Conservation (phyloP, 2,113 vertebrate genomes). For the Chitala chitala region DNA sequence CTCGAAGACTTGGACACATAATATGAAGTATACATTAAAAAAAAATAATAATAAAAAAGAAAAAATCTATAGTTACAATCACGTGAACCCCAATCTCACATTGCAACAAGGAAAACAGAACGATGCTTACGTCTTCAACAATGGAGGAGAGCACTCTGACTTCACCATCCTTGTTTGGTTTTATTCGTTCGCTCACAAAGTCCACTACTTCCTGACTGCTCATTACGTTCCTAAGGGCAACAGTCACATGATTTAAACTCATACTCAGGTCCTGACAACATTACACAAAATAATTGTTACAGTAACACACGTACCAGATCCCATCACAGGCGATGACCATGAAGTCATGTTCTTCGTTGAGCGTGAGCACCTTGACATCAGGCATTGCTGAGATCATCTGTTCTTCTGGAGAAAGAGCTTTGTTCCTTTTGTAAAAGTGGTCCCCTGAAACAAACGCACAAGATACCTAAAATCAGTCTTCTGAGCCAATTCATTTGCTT, state of each 20-base stretch:
- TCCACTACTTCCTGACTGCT: conserved; percentile 99
- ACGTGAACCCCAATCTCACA: neutral
- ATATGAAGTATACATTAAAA: too few relatives aligned
- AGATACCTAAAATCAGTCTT: neutral
- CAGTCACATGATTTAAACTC: neutral
- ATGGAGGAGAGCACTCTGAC: conserved; percentile 77
- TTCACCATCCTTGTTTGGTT: conserved; percentile 72
- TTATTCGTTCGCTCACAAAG: conserved; percentile 86
- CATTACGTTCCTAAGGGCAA: conserved; percentile 85
- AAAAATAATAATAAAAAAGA: neutral
- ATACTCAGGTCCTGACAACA: neutral
- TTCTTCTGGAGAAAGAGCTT: conserved; percentile 83
- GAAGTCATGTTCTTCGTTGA: conserved; percentile 90
- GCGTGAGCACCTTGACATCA: conserved; percentile 89
- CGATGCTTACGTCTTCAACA: conserved; percentile 80
- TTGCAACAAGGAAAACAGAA: neutral
- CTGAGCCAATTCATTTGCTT: too few relatives aligned
- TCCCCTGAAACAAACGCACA: conserved; percentile 66
- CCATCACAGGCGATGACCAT: conserved; percentile 98
- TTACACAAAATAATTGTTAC: neutral
- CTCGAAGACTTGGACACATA: too few relatives aligned
- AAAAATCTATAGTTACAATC: neutral
- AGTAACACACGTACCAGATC: conserved; percentile 74
- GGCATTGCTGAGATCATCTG: conserved; percentile 98
- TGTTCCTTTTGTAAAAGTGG: conserved; percentile 98